Evolutionary conservation across 2,888 invertebrate genomes (phyloP).

Genomic region (Schizaphis graminum): DNA sequence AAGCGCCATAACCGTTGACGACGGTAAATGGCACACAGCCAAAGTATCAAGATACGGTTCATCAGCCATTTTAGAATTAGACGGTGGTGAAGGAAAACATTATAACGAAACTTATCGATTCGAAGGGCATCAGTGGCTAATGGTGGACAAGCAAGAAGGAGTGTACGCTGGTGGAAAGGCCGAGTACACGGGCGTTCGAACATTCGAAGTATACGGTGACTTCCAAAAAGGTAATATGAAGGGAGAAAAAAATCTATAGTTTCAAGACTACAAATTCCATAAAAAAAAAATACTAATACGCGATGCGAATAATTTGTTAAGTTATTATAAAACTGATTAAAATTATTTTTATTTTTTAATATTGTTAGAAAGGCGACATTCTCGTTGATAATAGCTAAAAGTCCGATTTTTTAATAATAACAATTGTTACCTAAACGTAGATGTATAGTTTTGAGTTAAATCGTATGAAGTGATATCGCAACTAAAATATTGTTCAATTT

Average conservation of each 20-base stretch:
- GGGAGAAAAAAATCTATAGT: neutral
- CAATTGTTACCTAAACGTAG: too few species aligned
- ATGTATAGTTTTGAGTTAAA: neutral
- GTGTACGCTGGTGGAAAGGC: slow-evolving; percentile 97
- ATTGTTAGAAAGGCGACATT: neutral
- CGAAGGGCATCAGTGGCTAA: slow-evolving; percentile 90
- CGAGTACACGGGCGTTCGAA: slow-evolving; percentile 92
- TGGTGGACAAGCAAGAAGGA: slow-evolving; percentile 94
- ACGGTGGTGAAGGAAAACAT: slow-evolving; percentile 93
- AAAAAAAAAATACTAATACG: neutral
- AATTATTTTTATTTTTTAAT: neutral
- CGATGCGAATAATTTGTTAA: neutral
- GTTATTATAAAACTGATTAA: neutral
- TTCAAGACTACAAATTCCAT: neutral
- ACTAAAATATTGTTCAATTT: neutral
- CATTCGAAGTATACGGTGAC: slow-evolving; percentile 94
- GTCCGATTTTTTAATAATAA: neutral
- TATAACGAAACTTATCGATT: slow-evolving; percentile 94
- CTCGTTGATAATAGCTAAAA: neutral
- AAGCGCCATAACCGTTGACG: slow-evolving; percentile 90
- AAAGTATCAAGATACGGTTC: slow-evolving; percentile 92
- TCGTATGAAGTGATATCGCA: neutral
- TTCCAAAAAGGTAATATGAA: slow-evolving; percentile 83
- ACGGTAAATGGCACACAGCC: slow-evolving; percentile 97
- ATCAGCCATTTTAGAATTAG: slow-evolving; percentile 91